Evolutionary conservation across 2,797 vertebrate species (phyloP), one percentile per base, ranked within the genome.

Genomic region (Coranthus polyacanthus): DNA sequence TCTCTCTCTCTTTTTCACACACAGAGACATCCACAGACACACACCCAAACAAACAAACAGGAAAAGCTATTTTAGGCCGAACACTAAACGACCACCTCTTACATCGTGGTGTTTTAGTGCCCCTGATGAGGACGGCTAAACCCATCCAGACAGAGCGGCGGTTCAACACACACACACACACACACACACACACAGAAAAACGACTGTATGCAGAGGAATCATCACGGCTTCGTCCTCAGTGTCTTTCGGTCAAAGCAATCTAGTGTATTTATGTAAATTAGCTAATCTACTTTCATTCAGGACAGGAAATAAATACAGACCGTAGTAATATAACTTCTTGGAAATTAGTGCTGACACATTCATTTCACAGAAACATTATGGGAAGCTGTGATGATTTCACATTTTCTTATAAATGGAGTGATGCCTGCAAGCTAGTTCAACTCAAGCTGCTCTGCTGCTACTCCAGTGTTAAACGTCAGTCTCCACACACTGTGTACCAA

Each of bases 41-140:
- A 65, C n/a, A 72, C 42, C 50, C 36, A 74, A 64, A 63, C 46
- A 45, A 34, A 55, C 22, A 43, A 42, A 63, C 43, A 62, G 68
- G 5, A 32, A 57, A 36, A 32, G 54, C 68, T 84, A 82, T 85
- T 86, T 84, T 66, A 61, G 67, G 59, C 12, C 32, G 22, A 77
- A 65, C 32, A 52, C 55, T 73, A 73, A 84, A 82, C 85, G 67
- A 74, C 78, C 78, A 75, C 57, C 72, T 72, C 51, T 72, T 78
- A 74, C 54, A 83, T 83, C 62, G 65, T 54, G 74, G 72, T 65
- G 54, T 72, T 81, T 83, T 77, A 72, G 71, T 69, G 72, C 32
- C 54, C 52, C 60, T 65, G 47, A 74, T 56, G 78, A 66, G 63
- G 32, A 12, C 34, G 21, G 58, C 47, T 81, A 68, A 72, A 86